Evolutionary conservation across 2,113 vertebrate genomes (phyloP).

Genomic region (Bubo scandiacus): DNA sequence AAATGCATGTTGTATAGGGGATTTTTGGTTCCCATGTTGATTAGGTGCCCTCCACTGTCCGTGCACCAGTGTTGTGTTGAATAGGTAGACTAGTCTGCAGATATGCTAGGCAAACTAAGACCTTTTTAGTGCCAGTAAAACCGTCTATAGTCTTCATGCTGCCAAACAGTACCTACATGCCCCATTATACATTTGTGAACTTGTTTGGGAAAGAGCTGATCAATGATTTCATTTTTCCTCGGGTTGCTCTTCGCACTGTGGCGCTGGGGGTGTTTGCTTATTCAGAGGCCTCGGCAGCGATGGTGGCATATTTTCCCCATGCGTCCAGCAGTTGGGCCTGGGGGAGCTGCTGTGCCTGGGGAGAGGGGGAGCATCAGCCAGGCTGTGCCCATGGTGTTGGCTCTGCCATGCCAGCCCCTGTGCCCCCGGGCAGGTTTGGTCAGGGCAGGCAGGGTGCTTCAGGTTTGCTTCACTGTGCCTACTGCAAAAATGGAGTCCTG

Average conservation of each 20-base stretch:
- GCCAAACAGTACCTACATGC: not conserved
- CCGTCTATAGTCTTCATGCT: not conserved
- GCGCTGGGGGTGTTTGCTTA: not conserved
- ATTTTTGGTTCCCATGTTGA: not conserved
- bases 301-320: not conserved
- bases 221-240: not conserved
- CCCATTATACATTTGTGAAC: not conserved
- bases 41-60: not conserved
- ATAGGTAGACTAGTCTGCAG: not conserved
- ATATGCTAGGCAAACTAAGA: not conserved
- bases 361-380: not conserved
- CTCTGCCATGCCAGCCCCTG: not conserved
- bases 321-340: not conserved
- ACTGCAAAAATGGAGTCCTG: not conserved
- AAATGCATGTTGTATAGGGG: not conserved
- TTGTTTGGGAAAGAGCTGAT: not conserved
- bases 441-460: not conserved
- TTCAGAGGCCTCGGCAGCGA: not conserved
- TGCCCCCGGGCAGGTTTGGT: not conserved
- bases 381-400: fast-evolving
- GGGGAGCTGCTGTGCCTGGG: not conserved
- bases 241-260: fast-evolving
- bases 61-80: not conserved
- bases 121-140: not conserved
- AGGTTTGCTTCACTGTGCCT: not conserved